Evolutionary conservation across 1,140 invertebrate species (phyloP), one percentile per base, ranked within the genome.

Genomic region (Achatina immaculata): DNA sequence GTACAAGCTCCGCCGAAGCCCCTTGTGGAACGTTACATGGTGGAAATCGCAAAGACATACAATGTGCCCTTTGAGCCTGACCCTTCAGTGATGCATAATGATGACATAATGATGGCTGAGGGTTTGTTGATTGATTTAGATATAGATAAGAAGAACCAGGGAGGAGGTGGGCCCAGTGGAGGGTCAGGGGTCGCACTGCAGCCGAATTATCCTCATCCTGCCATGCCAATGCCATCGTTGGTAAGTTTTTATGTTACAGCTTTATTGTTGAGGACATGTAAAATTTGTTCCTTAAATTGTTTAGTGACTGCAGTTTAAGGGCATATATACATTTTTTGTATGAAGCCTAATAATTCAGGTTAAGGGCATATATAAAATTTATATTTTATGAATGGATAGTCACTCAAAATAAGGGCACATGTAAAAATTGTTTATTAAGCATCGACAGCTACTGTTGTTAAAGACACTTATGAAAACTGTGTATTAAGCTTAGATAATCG

Each of bases 1-100:
- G 95, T 99, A 3, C 97, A 99, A 87, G 97, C 97, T 62, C 99
- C 99, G 3, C 96, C 97, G 0, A 99, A 98, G 90, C 92, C 99
- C 77, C 92, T 99, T 16, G 96, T 99, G 66, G 99, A 99, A 90
- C 97, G 96, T 68, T 93, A 93, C 84, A 88, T 93, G 87, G 89
- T 92, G 58, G 98, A 99, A 92, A 99, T 99, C 85, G 97, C 98
- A 6, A 98, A 96, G 89, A 97, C 96, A 90, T 91, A 90, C 79
- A 90, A 88, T 84, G 87, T 91, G 6, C 87, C 88, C 31, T 91
- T 90, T 84, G 88, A 89, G 69, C 89, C 90, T 21, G 90, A 91
- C 82, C 86, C 86, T 21, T 82, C 85, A 81, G 89, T 97, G 19
- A 96, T 98, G 95, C 93, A 94, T 80, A 95, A 96, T 84, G 95